Evolutionary conservation across 1,140 invertebrate species (phyloP).

Genomic region (Pseudoatta argentina): DNA sequence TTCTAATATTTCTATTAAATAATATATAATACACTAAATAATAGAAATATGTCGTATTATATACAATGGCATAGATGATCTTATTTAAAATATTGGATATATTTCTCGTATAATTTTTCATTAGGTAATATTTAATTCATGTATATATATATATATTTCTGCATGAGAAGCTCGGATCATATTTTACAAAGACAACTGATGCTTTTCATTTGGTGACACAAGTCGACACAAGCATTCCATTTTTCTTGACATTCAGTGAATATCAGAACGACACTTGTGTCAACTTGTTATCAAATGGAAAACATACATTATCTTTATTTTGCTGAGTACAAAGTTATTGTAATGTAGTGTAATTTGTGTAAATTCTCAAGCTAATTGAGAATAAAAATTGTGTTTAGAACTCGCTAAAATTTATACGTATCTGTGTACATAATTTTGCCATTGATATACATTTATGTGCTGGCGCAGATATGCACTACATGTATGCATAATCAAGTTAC

Average conservation of each 20-base stretch:
- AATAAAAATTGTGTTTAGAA: neutral
- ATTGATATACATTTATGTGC: constrained; percentile 34
- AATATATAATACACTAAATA: neutral
- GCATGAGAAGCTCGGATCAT: neutral
- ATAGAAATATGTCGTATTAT: neutral
- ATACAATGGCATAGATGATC: too few relatives aligned
- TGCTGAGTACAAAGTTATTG: neutral
- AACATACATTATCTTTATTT: neutral
- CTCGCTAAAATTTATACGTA: neutral
- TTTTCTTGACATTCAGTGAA: too few relatives aligned
- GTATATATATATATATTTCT: neutral
- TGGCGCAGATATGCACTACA: neutral
- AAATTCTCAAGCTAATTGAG: neutral
- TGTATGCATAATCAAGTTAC: constrained; percentile 67
- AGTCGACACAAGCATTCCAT: too few relatives aligned
- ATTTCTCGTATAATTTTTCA: neutral
- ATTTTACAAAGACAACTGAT: neutral
- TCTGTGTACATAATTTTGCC: constrained; percentile 22
- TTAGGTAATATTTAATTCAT: neutral
- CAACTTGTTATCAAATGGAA: too few relatives aligned
- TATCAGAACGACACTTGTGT: too few relatives aligned
- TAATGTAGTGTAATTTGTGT: neutral
- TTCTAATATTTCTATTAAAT: neutral
- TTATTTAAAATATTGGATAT: neutral
- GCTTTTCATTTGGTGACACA: too few relatives aligned